Conservation (phyloP, 2,797 vertebrate genomes). For the Aldrovandia affinis region DNA sequence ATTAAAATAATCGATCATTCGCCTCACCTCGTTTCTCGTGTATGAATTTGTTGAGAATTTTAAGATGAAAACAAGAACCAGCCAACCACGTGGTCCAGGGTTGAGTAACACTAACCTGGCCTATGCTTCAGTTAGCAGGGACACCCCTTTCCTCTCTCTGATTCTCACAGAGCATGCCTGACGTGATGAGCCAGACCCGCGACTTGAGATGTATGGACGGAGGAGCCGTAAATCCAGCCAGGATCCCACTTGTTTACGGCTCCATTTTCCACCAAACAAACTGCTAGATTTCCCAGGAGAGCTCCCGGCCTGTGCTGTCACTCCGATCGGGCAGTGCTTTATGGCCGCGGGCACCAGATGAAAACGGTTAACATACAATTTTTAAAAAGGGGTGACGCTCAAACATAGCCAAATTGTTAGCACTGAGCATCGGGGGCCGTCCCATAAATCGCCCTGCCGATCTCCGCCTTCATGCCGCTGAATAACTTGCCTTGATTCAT, state of each 20-base stretch:
- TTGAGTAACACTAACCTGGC: background rate
- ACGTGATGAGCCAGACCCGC: slow-evolving; percentile 63
- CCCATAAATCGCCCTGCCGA: slow-evolving; percentile 56
- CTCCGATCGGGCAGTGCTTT: slow-evolving; percentile 57
- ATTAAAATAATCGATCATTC: background rate
- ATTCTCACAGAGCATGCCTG: slow-evolving; percentile 53
- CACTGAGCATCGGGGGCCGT: slow-evolving; percentile 43
- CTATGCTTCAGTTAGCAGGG: background rate
- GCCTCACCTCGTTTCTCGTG: background rate
- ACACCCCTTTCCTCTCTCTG: slow-evolving; percentile 34
- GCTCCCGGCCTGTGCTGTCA: slow-evolving; percentile 41
- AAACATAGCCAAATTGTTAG: slow-evolving; percentile 51
- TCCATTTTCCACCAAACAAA: slow-evolving; percentile 75
- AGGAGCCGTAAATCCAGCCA: slow-evolving; percentile 67
- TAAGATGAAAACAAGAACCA: background rate
- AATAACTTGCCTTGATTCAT: slow-evolving; percentile 56
- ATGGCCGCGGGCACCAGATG: slow-evolving; percentile 56
- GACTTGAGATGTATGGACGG: slow-evolving; percentile 65
- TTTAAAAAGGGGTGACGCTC: slow-evolving; percentile 45
- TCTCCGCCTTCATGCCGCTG: slow-evolving; percentile 49
- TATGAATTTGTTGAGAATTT: background rate
- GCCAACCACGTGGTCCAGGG: background rate
- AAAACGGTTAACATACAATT: slow-evolving; percentile 67
- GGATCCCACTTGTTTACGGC: slow-evolving; percentile 68
- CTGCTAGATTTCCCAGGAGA: slow-evolving; percentile 75